phyloP scores from a whole-genome alignment of 2,113 vertebrate species.

The Bostrychus sinensis region DNA sequence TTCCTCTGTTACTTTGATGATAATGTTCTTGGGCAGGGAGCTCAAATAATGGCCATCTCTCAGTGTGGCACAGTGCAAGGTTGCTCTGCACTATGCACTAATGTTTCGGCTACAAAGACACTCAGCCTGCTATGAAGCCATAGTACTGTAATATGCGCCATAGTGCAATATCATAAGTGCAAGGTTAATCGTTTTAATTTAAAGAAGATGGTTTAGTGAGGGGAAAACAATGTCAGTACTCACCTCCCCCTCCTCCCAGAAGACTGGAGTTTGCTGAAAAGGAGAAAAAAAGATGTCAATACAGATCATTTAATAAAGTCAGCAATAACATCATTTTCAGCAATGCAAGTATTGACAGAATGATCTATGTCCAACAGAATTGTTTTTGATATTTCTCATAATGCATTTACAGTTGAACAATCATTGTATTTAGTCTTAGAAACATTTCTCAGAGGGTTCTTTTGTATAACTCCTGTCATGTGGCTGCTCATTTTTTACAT shows the following conservation, averaged over 20 bases:
- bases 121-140: conserved; percentile 28
- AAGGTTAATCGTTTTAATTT: conserved; percentile 35
- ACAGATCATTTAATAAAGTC: conserved; percentile 3
- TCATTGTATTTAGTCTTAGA: neutral
- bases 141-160: conserved; percentile 7
- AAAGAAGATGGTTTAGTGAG: conserved; percentile 4
- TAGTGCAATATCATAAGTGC: conserved; percentile 17
- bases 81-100: conserved; percentile 24
- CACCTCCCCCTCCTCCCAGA: conserved; percentile 96
- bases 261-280: conserved; percentile 94
- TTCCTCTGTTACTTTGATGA: conserved; percentile 68
- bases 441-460: neutral
- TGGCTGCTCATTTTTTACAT: conserved; percentile 40
- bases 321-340: conserved; percentile 2
- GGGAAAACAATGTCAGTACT: conserved; percentile 68
- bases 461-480: conserved; percentile 9
- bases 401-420: neutral
- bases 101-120: conserved; percentile 46
- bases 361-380: neutral
- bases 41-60: conserved; percentile 63
- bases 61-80: conserved; percentile 32
- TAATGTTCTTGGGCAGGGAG: conserved; percentile 65
- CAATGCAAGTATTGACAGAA: conserved; percentile 1
- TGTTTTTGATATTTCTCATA: neutral
- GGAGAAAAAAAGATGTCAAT: conserved; percentile 58